Conservation (phyloP, 1,140 invertebrate genomes). For the Panulirus ornatus region DNA sequence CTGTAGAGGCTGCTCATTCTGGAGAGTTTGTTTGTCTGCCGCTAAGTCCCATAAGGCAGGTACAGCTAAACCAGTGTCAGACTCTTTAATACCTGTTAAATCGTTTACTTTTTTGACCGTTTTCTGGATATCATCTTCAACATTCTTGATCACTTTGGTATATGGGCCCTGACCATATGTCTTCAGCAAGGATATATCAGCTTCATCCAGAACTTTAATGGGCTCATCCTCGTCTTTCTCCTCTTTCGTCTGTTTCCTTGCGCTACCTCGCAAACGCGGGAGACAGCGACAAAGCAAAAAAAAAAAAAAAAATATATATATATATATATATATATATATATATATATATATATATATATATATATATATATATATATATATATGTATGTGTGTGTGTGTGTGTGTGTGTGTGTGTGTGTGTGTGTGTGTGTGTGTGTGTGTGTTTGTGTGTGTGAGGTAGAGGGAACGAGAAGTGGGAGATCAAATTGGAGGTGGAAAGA, state of each 20-base stretch:
- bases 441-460: background rate
- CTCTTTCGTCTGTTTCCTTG: background rate
- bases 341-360: slow-evolving; percentile 2
- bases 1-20: slow-evolving; percentile 98
- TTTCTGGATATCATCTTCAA: slow-evolving; percentile 93
- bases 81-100: slow-evolving; percentile 95
- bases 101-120: slow-evolving; percentile 99
- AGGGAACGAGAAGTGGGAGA: background rate
- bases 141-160: slow-evolving; percentile 95
- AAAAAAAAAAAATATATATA: background rate
- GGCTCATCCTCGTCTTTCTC: no score
- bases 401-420: background rate
- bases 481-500: background rate
- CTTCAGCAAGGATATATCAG: slow-evolving; percentile 81
- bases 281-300: background rate
- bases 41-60: slow-evolving; percentile 99
- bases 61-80: slow-evolving; percentile 95
- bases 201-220: no score
- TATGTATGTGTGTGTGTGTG: background rate
- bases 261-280: no score
- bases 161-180: slow-evolving; percentile 83
- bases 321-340: slow-evolving; percentile 8
- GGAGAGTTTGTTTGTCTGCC: slow-evolving; percentile 98
- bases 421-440: background rate
- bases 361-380: background rate